A percentile compares a stretch with the other conserved stretches of the same genome.
Evolutionary conservation across 2,113 vertebrate genomes (phyloP).

Genomic region (Ceratotherium simum): DNA sequence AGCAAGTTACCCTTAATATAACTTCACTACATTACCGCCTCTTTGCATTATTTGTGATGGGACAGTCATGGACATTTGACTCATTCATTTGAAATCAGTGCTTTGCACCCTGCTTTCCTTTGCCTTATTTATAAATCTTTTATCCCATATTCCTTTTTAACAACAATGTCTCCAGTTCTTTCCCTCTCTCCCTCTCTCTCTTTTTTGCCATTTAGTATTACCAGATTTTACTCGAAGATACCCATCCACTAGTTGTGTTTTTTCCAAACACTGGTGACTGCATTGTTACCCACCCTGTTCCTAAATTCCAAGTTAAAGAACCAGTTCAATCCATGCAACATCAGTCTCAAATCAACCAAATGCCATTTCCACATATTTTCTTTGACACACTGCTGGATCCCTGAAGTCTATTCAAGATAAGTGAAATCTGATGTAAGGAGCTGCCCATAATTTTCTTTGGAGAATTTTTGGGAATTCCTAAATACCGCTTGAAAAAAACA

Average conservation of each 20-base stretch:
- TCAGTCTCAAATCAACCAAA: background rate
- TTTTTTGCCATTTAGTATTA: background rate
- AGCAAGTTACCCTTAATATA: constrained; percentile 2
- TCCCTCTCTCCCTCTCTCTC: background rate
- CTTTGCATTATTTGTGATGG: background rate
- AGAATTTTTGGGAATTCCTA: constrained; percentile 1
- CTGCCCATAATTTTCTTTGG: background rate
- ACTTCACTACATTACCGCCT: background rate
- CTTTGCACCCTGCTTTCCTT: background rate
- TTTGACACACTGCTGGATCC: background rate
- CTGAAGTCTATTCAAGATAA: background rate
- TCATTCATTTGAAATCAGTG: background rate
- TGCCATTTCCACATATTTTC: background rate
- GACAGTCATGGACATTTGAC: background rate
- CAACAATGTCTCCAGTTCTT: background rate
- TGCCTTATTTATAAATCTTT: background rate
- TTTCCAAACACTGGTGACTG: background rate
- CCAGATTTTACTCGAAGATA: background rate
- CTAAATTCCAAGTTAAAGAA: background rate
- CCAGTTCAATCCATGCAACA: background rate
- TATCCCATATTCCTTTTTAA: background rate
- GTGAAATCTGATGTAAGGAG: background rate
- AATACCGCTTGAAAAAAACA: background rate
- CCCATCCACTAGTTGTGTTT: background rate
- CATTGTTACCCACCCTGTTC: background rate